phyloP scores from a whole-genome alignment of 2,797 vertebrate genomes.

The Cheirogaleus major region DNA sequence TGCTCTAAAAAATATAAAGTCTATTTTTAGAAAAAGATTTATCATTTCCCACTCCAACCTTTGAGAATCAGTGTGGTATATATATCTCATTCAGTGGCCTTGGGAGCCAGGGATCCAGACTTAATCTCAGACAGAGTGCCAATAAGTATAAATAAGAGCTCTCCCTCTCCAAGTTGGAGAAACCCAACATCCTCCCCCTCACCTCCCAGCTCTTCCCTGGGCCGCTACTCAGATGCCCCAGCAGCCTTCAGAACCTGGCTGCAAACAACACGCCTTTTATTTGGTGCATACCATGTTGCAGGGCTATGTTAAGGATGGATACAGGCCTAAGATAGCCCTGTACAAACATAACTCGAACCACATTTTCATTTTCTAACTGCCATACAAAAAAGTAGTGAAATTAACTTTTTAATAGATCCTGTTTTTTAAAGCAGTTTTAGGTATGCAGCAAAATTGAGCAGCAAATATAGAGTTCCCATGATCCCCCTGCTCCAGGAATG shows the following conservation, averaged over 20 bases:
- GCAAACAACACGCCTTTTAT: background rate
- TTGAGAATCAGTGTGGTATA: background rate
- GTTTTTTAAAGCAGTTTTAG: background rate
- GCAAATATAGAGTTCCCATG: background rate
- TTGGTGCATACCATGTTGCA: background rate
- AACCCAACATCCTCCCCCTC: background rate
- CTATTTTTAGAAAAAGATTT: background rate
- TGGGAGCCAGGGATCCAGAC: too few species aligned
- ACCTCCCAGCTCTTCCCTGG: background rate
- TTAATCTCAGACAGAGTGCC: background rate
- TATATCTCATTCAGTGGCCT: background rate
- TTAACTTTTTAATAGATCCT: background rate
- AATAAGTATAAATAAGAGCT: background rate
- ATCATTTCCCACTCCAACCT: background rate
- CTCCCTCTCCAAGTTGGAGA: background rate
- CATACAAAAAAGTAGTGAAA: background rate
- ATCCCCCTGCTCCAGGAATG: too few species aligned
- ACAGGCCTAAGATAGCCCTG: background rate
- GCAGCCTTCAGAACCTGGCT: background rate
- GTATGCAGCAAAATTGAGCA: background rate
- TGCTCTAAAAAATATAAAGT: background rate
- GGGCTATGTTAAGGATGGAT: background rate
- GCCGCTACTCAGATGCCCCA: background rate
- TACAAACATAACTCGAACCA: too few species aligned
- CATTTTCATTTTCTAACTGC: background rate